These are phyloP conservation scores for Ibycter americanus DNA, from an alignment of 2,797 vertebrate species.

Conservation along the genomic window DNA sequence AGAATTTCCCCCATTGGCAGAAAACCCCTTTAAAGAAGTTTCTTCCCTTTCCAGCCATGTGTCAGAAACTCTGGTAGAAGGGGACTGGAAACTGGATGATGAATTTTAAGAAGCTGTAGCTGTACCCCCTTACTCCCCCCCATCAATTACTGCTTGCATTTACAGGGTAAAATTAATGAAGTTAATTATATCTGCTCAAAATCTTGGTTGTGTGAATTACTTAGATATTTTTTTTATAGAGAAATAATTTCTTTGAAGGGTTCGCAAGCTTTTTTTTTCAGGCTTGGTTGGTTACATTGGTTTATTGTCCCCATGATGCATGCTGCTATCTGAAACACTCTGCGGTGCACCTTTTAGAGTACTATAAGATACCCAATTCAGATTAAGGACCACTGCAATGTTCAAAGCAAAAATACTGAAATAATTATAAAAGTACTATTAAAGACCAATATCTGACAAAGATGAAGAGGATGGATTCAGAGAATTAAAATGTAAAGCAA, in stretches of 20 bases:
- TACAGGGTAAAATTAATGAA: neutral
- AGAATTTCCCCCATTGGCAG: neutral
- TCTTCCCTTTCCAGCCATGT: neutral
- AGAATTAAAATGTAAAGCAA: neutral
- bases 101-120: neutral
- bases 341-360: neutral
- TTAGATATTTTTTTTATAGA: neutral
- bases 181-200: neutral
- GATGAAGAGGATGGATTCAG: neutral
- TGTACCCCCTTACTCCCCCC: too few relatives aligned
- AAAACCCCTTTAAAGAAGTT: neutral
- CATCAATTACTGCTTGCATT: neutral
- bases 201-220: neutral
- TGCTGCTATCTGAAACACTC: neutral
- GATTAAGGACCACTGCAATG: neutral
- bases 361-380: neutral
- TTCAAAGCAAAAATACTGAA: constrained; percentile 2
- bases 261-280: neutral
- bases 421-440: neutral
- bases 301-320: neutral
- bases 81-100: neutral
- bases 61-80: neutral
- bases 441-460: neutral
- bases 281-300: neutral
- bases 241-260: neutral